Evolutionary conservation across 2,797 vertebrate genomes (phyloP).

Genomic region (Acrossocheilus wenchowensis): DNA sequence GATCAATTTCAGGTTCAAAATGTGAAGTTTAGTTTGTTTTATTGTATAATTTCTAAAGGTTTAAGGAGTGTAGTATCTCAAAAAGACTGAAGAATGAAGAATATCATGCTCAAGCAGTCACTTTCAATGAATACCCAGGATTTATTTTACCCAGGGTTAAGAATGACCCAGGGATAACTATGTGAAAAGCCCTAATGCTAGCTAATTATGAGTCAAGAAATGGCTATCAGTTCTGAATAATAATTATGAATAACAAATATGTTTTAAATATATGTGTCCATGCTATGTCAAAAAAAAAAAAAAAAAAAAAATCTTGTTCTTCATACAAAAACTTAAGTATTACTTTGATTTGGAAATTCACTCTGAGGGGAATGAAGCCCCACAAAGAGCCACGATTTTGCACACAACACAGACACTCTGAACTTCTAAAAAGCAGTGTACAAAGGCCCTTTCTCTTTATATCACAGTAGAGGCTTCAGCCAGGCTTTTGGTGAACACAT

Average conservation of each 20-base stretch:
- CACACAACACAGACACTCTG: neutral
- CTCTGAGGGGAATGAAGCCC: neutral
- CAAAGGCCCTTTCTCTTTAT: constrained; percentile 12
- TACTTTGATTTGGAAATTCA: constrained; percentile 1
- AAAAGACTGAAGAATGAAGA: neutral
- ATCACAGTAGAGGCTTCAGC: constrained; percentile 8
- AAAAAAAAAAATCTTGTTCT: neutral
- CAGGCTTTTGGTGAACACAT: constrained; percentile 13
- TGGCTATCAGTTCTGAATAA: neutral
- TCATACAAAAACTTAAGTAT: neutral
- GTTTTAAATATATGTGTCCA: neutral
- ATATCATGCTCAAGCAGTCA: neutral
- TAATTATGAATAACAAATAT: neutral
- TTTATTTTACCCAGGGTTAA: neutral
- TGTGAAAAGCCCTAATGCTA: neutral
- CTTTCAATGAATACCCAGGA: neutral
- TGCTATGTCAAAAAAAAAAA: neutral
- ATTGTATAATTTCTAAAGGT: neutral
- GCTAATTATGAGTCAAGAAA: neutral
- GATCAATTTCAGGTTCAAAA: neutral
- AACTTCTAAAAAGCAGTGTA: constrained; percentile 18
- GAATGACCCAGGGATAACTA: no score
- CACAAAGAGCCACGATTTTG: neutral
- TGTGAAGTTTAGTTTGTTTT: neutral
- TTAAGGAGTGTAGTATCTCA: neutral